These are phyloP conservation scores for Drosophila pruinosa DNA, from an alignment of 1,140 invertebrate species.

Conservation along the genomic window DNA sequence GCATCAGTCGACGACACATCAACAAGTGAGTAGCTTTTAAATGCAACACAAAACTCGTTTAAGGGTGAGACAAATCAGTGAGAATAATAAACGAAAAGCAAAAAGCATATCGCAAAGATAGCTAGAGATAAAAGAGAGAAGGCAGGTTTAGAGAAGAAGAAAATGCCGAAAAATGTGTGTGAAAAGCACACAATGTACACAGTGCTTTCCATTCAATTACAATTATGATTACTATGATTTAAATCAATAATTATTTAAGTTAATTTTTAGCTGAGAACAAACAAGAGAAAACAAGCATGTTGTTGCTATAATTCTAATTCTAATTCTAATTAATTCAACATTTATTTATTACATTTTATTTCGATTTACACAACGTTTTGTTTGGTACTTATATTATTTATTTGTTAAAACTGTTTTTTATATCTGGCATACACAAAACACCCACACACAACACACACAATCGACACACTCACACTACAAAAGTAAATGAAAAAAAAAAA, in stretches of 20 bases:
- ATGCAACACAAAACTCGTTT: slow-evolving; percentile 49
- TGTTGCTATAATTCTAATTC: slow-evolving; percentile 58
- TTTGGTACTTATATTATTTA: slow-evolving; percentile 47
- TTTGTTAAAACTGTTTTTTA: slow-evolving; percentile 48
- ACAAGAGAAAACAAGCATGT: slow-evolving; percentile 50
- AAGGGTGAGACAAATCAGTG: slow-evolving; percentile 12
- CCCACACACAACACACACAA: neutral
- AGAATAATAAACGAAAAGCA: slow-evolving; percentile 1
- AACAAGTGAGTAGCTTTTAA: slow-evolving; percentile 83
- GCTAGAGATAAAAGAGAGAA: neutral
- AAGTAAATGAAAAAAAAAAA: neutral
- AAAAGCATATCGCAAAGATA: neutral
- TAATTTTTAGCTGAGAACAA: slow-evolving; percentile 38
- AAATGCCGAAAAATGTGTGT: slow-evolving; percentile 1
- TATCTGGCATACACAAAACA: slow-evolving; percentile 8
- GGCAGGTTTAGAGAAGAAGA: neutral
- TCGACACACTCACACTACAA: neutral
- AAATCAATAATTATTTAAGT: slow-evolving; percentile 45
- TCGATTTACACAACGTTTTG: slow-evolving; percentile 39
- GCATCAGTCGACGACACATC: slow-evolving; percentile 79
- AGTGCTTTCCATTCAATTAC: neutral
- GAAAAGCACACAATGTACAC: neutral
- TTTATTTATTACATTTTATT: slow-evolving; percentile 47
- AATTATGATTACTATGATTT: slow-evolving; percentile 9
- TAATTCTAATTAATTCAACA: slow-evolving; percentile 16